Evolutionary conservation across 2,797 vertebrate species (phyloP), one percentile per base, ranked within the genome.

Genomic region (Falco novaeseelandiae): DNA sequence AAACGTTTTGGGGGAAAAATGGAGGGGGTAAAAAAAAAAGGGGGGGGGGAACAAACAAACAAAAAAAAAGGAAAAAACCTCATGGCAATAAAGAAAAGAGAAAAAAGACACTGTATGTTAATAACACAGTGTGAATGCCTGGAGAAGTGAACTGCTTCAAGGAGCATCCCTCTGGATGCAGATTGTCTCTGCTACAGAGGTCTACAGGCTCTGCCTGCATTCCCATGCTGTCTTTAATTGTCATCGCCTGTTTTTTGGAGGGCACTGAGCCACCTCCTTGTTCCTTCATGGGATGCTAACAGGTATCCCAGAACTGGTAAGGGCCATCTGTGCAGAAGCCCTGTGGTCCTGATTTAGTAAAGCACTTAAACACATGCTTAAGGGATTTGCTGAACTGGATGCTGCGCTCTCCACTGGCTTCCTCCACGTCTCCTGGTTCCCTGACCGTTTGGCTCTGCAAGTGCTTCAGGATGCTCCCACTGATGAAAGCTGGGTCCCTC

Each of bases 291-390:
- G 69, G 36, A 46, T 44, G 18, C 22, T 27, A 72, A 34, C 62
- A 48, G 51, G 30, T 67, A 63, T 40, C 21, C 25, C 20, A 29
- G 82, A 38, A 72, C 14, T 0, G 0, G 11, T 67, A 49, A 86
- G 65, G 46, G 21, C 46, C 40, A 17, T 42, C 57, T 87, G 23
- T 67, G 46, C 18, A 32, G 65, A 21, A 0, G 0, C 62, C 30
- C 46, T 36, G 15, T 42, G 63, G 27, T 84, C 44, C 40, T 7
- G 23, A 26, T 71, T 89, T 62, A 72, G 38, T 49, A 48, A 86
- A 91, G 26, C 49, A 74, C 36, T 94, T 94, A 82, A 95, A 91
- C 52, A 59, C 26, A 4, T n/a, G 36, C 79, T 87, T 89, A 91
- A 76, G 38, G 76, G 79, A 72, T 96, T 92, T 93, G 72, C 67